Evolutionary conservation across 2,888 invertebrate genomes (phyloP), one percentile per base, ranked within the genome.

Genomic region (Macaria liturata): DNA sequence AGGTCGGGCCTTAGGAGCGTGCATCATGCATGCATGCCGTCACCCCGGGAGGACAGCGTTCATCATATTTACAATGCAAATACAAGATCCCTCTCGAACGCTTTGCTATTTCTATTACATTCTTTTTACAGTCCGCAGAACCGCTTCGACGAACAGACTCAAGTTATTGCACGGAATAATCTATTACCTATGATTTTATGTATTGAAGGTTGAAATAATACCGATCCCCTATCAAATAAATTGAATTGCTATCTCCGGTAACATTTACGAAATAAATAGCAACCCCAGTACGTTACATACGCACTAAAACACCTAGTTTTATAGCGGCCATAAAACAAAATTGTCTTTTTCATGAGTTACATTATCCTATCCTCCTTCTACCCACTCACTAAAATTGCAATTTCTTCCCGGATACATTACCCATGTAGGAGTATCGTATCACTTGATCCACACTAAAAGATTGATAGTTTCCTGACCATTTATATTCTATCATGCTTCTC

Each of bases 321-420:
- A 78, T 75, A 72, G 75, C 65, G 55, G 68, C 70, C 67, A 78
- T 81, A 79, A 81, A 81, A 73, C 69, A 67, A 73, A 72, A 77
- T 78, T 72, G 75, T 71, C 74, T 71, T 75, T 71, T 74, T 73
- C 75, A 75, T 77, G 75, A 74, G 73, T 75, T 71, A 71, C 68
- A 71, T 74, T 74, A 73, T 72, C 68, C 67, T 70, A 71, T 67
- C 61, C 66, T 72, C 34, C 34, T 37, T 37, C 64, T 60, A 62
- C 68, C 72, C 68, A 69, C 75, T 73, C 71, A 64, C 68, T 71
- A 65, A 71, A 74, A 71, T 71, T 69, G 69, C 71, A 72, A 72
- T 74, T 70, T 61, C 68, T 63, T 65, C 59, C 63, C 61, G 59
- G 66, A 62, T 61, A 61, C 57, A 64, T 61, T 60, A 65, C 57